A percentile compares a stretch with the other conserved stretches of the same genome.
Conservation (phyloP, 2,797 vertebrate genomes). For the Tapirus indicus region DNA sequence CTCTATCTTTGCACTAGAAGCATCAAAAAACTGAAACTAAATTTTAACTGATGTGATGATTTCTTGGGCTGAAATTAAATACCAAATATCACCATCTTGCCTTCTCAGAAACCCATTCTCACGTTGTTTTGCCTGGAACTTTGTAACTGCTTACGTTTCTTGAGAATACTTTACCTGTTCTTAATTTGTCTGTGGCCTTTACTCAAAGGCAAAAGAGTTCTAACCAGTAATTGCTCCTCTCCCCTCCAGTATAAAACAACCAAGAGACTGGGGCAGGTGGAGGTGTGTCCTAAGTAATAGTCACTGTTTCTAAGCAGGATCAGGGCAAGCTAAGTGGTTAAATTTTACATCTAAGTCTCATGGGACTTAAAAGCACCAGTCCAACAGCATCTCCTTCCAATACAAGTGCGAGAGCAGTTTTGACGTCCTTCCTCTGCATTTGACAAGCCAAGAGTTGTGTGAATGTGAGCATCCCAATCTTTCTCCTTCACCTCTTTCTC, state of each 20-base stretch:
- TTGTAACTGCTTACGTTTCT: neutral
- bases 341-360: neutral
- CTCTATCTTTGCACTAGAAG: neutral
- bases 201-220: neutral
- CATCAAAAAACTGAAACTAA: neutral
- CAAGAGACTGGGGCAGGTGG: neutral
- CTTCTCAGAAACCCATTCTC: neutral
- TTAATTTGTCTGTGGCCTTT: neutral
- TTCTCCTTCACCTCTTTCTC: neutral
- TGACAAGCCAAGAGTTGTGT: neutral
- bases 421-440: neutral
- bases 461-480: neutral
- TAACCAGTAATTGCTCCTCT: neutral
- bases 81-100: neutral
- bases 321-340: neutral
- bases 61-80: slow-evolving; percentile 3
- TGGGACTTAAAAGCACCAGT: neutral
- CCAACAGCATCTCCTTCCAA: neutral
- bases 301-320: neutral
- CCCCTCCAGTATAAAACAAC: neutral
- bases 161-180: neutral
- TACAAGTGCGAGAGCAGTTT: neutral
- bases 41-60: neutral
- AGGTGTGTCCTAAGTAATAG: neutral
- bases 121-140: neutral